phyloP scores from a whole-genome alignment of 2,113 vertebrate genomes.

The Peromyscus maniculatus region DNA sequence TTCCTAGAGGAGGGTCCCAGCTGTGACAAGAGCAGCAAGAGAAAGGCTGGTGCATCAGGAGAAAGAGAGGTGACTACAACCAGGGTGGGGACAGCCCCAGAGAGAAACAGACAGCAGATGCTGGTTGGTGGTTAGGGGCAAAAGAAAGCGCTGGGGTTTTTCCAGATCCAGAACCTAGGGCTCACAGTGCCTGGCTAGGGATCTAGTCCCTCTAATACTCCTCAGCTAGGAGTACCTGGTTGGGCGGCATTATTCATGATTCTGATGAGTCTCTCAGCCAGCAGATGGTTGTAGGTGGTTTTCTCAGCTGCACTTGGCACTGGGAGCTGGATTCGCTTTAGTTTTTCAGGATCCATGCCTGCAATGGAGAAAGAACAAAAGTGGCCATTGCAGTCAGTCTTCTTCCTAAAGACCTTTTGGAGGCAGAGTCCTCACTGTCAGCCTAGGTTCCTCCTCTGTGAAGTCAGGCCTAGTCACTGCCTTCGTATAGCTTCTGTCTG shows the following conservation, averaged over 20 bases:
- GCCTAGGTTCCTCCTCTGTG: accelerated
- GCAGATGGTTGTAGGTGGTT: constrained; percentile 93
- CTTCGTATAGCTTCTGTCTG: too few relatives aligned
- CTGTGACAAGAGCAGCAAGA: not conserved
- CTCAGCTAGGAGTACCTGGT: constrained; percentile 88
- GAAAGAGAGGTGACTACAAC: not conserved
- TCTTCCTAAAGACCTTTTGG: not conserved
- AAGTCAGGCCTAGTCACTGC: not conserved
- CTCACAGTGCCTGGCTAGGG: not conserved
- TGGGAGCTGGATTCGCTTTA: constrained; percentile 95
- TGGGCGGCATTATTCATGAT: constrained; percentile 96
- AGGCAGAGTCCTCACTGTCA: accelerated
- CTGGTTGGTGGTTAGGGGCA: not conserved
- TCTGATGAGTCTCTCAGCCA: constrained; percentile 95
- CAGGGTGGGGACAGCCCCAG: not conserved
- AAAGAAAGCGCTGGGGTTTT: not conserved
- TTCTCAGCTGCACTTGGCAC: constrained; percentile 91
- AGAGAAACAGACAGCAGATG: not conserved
- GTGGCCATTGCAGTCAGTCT: not conserved
- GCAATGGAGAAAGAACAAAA: not conserved
- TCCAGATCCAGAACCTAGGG: not conserved
- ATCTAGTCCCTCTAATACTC: not conserved
- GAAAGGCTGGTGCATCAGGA: not conserved
- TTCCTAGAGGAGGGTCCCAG: not conserved
- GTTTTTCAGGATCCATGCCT: constrained; percentile 95